These are phyloP conservation scores for Cuculus canorus DNA, from an alignment of 2,797 vertebrate genomes.

Conservation along the genomic window DNA sequence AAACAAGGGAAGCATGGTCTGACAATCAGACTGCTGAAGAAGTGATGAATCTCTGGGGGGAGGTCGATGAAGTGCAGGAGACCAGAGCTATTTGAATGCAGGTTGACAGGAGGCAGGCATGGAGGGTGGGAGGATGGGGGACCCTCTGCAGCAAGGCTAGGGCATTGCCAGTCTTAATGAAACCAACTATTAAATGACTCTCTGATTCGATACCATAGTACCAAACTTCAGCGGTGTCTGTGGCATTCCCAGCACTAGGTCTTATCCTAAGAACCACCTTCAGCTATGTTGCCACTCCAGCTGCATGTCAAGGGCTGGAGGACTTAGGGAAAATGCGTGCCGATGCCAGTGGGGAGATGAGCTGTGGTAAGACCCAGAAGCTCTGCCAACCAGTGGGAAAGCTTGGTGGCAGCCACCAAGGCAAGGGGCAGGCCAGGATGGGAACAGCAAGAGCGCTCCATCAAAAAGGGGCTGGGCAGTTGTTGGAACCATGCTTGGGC, in stretches of 20 bases:
- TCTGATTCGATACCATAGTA: background rate
- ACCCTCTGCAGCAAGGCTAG: background rate
- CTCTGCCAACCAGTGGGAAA: background rate
- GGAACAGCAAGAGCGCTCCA: background rate
- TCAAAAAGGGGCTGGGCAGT: background rate
- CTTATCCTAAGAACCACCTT: background rate
- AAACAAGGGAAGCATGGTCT: background rate
- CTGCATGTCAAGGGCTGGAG: fast-evolving
- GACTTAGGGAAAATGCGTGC: fast-evolving
- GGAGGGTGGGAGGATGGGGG: background rate
- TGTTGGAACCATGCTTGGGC: background rate
- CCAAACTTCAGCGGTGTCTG: background rate
- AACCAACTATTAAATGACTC: background rate
- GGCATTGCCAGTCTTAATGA: background rate
- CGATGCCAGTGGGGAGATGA: fast-evolving
- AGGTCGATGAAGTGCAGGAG: background rate
- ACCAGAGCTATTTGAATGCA: fast-evolving
- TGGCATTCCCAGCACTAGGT: background rate
- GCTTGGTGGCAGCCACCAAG: conserved; percentile 13
- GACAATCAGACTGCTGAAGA: background rate
- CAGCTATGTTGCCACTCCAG: fast-evolving
- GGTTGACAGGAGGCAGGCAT: fast-evolving
- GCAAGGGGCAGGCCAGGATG: background rate
- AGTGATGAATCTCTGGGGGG: background rate
- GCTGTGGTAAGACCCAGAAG: background rate